Base-by-base conservation (phyloP, 1,140 invertebrate species). In the Littorina saxatilis region DNA sequence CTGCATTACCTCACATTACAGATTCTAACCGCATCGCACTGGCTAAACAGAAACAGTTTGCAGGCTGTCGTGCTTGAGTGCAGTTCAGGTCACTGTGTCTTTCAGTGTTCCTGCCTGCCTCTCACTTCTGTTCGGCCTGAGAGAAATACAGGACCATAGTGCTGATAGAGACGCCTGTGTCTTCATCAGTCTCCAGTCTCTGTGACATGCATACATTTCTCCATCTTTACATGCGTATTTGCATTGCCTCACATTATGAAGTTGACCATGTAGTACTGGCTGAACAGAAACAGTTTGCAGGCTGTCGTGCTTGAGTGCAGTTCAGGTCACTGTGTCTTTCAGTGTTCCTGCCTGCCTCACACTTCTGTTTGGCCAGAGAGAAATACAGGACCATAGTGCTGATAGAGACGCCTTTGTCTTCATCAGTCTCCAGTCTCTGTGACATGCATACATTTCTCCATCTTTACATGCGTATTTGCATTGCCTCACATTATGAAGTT, bases 341-440 rank as follows among this genome's bases (percentile, higher is more conserved):
- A 73, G 70, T 50, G n/a, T 11, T 32, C 40, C 70, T 50, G 70
- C 13, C 70, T 50, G 40, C 13, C 40, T 50, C 70, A 50, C 70
- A 73, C 70, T 13, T 27, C 70, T 50, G 70, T 52, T 52, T 47
- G 40, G 70, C 70, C 70, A 73, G 7, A 73, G 23, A 73, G 9
- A 73, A 73, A 50, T 27, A 15, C 70, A 73, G 70, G 70, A 73
- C 70, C 70, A 73, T 73, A 73, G 70, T 73, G 70, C 70, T 73
- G 70, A 73, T 50, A 73, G 40, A 73, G 70, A 50, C 70, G 2
- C 37, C 40, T 13, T 73, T 73, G 70, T 73, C 70, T 73, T 50
- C 70, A 73, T 73, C 70, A 73, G 70, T 73, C 70, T 73, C 70
- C 70, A 73, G 70, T 73, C 70, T 73, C 70, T 73, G 70, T 23